Conservation (phyloP, 2,797 vertebrate species). For the Petrocephalus schoutedeni region DNA sequence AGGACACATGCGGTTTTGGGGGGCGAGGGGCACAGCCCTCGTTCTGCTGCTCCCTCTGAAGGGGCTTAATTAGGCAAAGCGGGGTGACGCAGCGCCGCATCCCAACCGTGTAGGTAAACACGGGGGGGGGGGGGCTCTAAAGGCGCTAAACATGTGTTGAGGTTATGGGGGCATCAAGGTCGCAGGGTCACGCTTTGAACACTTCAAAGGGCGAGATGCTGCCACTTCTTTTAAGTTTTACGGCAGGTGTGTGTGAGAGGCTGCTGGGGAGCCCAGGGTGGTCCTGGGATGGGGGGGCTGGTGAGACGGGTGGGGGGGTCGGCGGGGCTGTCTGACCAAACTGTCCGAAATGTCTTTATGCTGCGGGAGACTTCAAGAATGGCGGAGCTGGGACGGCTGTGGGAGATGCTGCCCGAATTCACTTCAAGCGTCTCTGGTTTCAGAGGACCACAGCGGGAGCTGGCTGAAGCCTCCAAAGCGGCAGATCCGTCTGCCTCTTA, state of each 20-base stretch:
- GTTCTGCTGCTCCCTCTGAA: conserved; percentile 46
- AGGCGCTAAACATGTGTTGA: conserved; percentile 78
- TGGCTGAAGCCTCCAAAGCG: conserved; percentile 65
- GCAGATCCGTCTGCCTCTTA: conserved; percentile 74
- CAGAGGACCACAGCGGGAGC: conserved; percentile 93
- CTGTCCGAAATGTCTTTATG: conserved; percentile 69
- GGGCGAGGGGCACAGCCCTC: conserved; percentile 29
- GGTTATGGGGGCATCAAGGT: conserved; percentile 83
- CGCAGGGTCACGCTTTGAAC: conserved; percentile 81
- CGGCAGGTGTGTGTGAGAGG: conserved; percentile 87
- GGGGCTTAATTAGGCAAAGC: conserved; percentile 50
- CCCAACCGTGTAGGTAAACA: conserved; percentile 73
- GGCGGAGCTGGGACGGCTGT: conserved; percentile 64
- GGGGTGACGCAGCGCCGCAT: conserved; percentile 37
- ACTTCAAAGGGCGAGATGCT: conserved; percentile 86
- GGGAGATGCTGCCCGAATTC: conserved; percentile 75
- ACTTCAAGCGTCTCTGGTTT: conserved; percentile 99
- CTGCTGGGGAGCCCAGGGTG: conserved; percentile 84
- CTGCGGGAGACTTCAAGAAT: conserved; percentile 69
- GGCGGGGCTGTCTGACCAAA: conserved; percentile 52
- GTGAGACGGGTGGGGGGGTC: conserved; percentile 38
- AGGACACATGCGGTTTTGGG: conserved; percentile 40
- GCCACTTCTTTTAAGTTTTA: conserved; percentile 92
- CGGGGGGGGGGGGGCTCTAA: conserved; percentile 71
- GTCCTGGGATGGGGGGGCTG: conserved; percentile 55